Base-by-base conservation (phyloP, 2,888 invertebrate genomes). In the Rapana venosa region DNA sequence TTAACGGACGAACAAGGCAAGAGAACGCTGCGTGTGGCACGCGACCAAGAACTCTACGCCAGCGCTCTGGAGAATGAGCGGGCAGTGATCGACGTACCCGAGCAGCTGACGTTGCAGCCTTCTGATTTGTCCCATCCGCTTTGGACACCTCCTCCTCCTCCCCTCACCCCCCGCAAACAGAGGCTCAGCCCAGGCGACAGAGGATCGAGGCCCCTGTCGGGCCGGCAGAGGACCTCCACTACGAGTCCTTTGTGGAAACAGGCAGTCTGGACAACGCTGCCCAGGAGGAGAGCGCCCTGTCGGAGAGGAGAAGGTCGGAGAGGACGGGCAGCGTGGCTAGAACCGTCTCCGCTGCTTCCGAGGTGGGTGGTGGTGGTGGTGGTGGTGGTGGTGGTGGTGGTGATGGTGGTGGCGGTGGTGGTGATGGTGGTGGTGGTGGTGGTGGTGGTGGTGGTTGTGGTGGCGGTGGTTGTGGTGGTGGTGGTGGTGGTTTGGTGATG, bases 31-130 rank as follows among this genome's bases (percentile, higher is more conserved):
- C 88, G 70, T 61, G 83, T 84, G 1, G 84, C 26, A 47, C 88
- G 88, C 13, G 88, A 88, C 83, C 32, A 70, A 20, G 88, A 88
- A 30, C 88, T 88, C 20, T 88, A 88, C 26, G 83, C 70, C 61
- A 88, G 83, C 61, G 1, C 88, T 22, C 84, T 88, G 30, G 83
- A 88, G 20, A 88, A 88, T 66, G 36, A 32, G 61, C 20, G 47
- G 5, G 84, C 83, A 1, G 79, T n/a, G 58, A 79, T 79, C 20
- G 66, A 86, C 0, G 8, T 22, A 1, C 66, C 32, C 1, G 61
- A 22, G 8, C 30, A 86, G 86, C 61, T 11, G 22, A 66, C 86
- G 35, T 35, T 86, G 66, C 61, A 86, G 35, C 86, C 86, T 22
- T 86, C 86, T 0, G 58, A 86, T 66, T 1, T 66, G 22, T 86